Evolutionary conservation across 53 echinoderm and acorn worm species (phyloP).

Genomic region (Zoroaster sp.): DNA sequence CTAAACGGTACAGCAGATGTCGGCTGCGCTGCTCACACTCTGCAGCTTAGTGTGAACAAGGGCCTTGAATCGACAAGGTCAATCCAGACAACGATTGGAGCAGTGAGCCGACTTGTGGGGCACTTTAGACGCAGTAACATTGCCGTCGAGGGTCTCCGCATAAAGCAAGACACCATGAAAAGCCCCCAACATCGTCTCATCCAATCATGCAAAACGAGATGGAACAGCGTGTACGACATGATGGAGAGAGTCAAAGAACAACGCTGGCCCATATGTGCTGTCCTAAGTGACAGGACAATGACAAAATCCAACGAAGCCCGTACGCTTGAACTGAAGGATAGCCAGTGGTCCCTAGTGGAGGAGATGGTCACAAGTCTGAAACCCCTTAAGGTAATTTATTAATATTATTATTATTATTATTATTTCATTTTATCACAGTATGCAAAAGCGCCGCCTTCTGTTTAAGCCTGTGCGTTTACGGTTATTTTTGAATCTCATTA

Average conservation of each 20-base stretch:
- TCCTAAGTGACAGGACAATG: constrained; percentile 9
- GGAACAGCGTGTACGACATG: constrained; percentile 48
- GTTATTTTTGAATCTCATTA: too few species aligned
- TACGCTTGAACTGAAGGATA: constrained; percentile 34
- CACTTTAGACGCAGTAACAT: constrained; percentile 10
- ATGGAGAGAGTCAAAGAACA: constrained; percentile 1
- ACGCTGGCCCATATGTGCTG: neutral
- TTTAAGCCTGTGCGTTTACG: too few species aligned
- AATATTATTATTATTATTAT: neutral
- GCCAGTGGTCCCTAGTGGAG: constrained; percentile 11
- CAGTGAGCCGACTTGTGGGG: neutral
- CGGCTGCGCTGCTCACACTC: constrained; percentile 59
- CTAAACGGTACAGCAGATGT: constrained; percentile 24
- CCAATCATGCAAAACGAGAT: constrained; percentile 27
- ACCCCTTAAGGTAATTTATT: constrained; percentile 17
- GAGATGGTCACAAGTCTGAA: neutral
- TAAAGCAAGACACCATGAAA: constrained; percentile 18
- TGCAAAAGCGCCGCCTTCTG: too few species aligned
- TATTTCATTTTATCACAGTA: neutral
- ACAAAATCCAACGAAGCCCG: neutral
- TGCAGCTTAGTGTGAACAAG: constrained; percentile 63
- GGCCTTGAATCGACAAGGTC: neutral
- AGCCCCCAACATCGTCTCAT: constrained; percentile 8
- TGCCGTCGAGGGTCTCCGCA: constrained; percentile 13
- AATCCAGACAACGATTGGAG: neutral